Base-by-base conservation (phyloP, 2,888 invertebrate genomes). In the Tachina fera region DNA sequence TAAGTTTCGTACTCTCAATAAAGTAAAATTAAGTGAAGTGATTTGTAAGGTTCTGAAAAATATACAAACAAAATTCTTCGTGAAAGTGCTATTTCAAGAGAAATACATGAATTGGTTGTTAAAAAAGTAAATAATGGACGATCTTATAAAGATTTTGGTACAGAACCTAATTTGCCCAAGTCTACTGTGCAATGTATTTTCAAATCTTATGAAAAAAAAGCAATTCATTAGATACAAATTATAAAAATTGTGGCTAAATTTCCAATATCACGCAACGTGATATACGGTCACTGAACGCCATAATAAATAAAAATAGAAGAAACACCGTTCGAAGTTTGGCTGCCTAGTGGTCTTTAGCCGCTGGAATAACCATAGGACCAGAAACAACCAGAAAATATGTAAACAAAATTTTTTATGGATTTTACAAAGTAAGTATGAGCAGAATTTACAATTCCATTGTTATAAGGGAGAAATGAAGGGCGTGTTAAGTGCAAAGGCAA, bases 191-290 rank as follows among this genome's bases (percentile, higher is more conserved):
- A 58, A 0, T 31, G 14, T 9, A 39, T 60, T 60, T n/a, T 60
- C n/a, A 60, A 60, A 60, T 14, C 8, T 39, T 60, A 58, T 58
- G 31, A 58, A 58, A 58, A 58, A 31, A 58, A n/a, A n/a, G n/a
- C n/a, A 31, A 31, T 31, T 58, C 56, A 4, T 19, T 53, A 19
- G 19, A 53, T 3, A 19, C 19, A 10, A 53, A 53, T 58, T 58
- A 31, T 5, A 60, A 14, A n/a, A 39, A 60, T 39, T 13, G 13
- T 49, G 56, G 11, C 3, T 9, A 10, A 56, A 22, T 22, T 22
- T 56, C 5, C 22, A 22, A 0, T n/a, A 39, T 60, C 14, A 39
- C 39, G 9, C 39, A 31, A 60, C 14, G 60, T 14, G 39, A 60
- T n/a, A 14, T 60, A 14, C n/a, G 60, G 8, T 39, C 60, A n/a